These are phyloP conservation scores for Idaea biselata DNA, from an alignment of 2,888 invertebrate genomes.

Conservation along the genomic window DNA sequence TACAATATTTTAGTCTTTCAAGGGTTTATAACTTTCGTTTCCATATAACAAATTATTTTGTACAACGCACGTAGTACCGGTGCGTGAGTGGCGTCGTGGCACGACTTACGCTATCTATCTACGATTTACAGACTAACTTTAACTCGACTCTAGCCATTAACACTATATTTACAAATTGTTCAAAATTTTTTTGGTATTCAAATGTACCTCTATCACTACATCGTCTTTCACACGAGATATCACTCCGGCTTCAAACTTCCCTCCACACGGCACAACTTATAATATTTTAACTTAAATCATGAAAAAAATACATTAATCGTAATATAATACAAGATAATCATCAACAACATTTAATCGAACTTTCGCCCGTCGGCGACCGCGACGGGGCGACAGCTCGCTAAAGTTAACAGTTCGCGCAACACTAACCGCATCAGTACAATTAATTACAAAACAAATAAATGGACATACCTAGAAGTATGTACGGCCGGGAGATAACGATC, in stretches of 20 bases:
- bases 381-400: slow-evolving; percentile 48
- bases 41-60: slow-evolving; percentile 78
- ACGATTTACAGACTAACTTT: slow-evolving; percentile 64
- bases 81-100: slow-evolving; percentile 73
- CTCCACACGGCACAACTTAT: slow-evolving; percentile 68
- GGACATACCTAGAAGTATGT: slow-evolving; percentile 76
- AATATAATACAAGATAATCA: slow-evolving; percentile 74
- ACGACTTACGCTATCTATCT: slow-evolving; percentile 74
- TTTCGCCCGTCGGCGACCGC: slow-evolving; percentile 44
- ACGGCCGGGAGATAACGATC: slow-evolving; percentile 66
- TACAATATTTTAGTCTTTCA: slow-evolving; percentile 79
- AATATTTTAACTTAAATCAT: slow-evolving; percentile 75
- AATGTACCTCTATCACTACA: slow-evolving; percentile 70
- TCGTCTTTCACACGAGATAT: slow-evolving; percentile 59
- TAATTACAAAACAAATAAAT: slow-evolving; percentile 71
- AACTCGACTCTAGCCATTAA: slow-evolving; percentile 58
- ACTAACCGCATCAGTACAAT: slow-evolving; percentile 62
- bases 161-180: slow-evolving; percentile 80
- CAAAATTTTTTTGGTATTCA: slow-evolving; percentile 80
- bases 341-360: slow-evolving; percentile 76
- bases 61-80: slow-evolving; percentile 74
- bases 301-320: slow-evolving; percentile 77
- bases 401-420: slow-evolving; percentile 65
- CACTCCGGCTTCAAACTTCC: slow-evolving; percentile 58
- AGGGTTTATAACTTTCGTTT: slow-evolving; percentile 74